Evolutionary conservation across 2,888 invertebrate genomes (phyloP), one percentile per base, ranked within the genome.

Genomic region (Ochropleura plecta): DNA sequence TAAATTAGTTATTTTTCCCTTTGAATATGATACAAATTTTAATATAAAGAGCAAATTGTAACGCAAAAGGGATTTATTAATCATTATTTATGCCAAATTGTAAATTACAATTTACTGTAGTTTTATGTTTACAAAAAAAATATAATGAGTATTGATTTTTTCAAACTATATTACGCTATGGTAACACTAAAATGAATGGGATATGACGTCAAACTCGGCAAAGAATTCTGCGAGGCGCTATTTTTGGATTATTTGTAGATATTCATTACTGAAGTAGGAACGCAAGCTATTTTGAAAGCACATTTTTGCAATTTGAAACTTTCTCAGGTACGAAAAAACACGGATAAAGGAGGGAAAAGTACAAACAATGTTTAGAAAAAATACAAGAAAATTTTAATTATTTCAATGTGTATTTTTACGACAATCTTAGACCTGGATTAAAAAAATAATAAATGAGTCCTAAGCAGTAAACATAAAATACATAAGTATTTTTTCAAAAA

Each of bases 301-400:
- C 93, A 92, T 95, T 95, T 94, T 94, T 95, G 95, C 95, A 95
- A 96, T 94, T 93, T 92, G 95, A 96, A 95, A 96, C 96, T 94
- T 91, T 91, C 85, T 86, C 93, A 93, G 93, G 93, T 94, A 30
- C 30, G 30, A 81, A 85, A 83, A 81, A 70, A 60, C 12, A 12
- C 59, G 51, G 14, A 51, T 1, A 30, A 55, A 68, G 10, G 53
- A 9, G 48, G 3, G 46, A 51, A 57, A 7, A 42, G 51, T 63
- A 30, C 42, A 0, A 12, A 14, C 16, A 51, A 46, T 1, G 42
- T 46, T 14, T 18, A 12, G 18, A 49, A 46, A 59, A 55, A 64
- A 14, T 0, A 16, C 16, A 44, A 4, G n/a, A 44, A 48, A 40
- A 14, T 12, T 14, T 14, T 20, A n/a, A 14, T 16, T 7, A 18